phyloP scores from a whole-genome alignment of 2,113 vertebrate species.

The Neogobius melanostomus region DNA sequence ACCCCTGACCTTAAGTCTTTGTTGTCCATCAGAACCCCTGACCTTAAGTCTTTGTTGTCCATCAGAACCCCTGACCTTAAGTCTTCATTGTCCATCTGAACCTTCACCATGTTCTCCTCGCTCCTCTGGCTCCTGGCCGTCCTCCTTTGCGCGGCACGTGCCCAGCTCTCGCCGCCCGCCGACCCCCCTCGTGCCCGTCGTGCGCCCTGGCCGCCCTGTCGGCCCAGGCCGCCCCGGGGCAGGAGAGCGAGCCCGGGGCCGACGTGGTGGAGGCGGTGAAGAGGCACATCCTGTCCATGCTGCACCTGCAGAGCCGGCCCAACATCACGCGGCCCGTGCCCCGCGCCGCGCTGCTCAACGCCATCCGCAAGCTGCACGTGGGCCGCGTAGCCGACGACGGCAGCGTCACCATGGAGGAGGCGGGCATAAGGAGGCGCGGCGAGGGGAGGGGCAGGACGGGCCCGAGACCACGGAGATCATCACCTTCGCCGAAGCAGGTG shows the following conservation, averaged over 20 bases:
- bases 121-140: constrained; percentile 26
- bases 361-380: constrained; percentile 95
- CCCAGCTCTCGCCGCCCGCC: constrained; percentile 38
- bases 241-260: constrained; percentile 34
- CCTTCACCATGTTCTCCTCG: constrained; percentile 65
- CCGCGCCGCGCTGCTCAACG: constrained; percentile 93
- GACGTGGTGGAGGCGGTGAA: constrained; percentile 98
- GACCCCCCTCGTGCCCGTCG: constrained; percentile 83
- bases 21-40: no score
- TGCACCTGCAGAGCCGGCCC: constrained; percentile 93
- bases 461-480: constrained; percentile 86
- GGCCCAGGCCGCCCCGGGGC: constrained; percentile 68
- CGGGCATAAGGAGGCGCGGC: constrained; percentile 63
- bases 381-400: constrained; percentile 93
- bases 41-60: no score
- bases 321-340: constrained; percentile 95
- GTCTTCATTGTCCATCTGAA: neutral
- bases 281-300: constrained; percentile 95
- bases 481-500: constrained; percentile 90
- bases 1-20: no score
- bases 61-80: no score
- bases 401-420: constrained; percentile 88
- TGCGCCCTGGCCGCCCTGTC: constrained; percentile 86
- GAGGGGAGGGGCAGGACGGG: constrained; percentile 73
- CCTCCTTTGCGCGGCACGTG: constrained; percentile 51